These are phyloP conservation scores for Sinella curviseta DNA, from an alignment of 1,140 invertebrate species.

Conservation along the genomic window DNA sequence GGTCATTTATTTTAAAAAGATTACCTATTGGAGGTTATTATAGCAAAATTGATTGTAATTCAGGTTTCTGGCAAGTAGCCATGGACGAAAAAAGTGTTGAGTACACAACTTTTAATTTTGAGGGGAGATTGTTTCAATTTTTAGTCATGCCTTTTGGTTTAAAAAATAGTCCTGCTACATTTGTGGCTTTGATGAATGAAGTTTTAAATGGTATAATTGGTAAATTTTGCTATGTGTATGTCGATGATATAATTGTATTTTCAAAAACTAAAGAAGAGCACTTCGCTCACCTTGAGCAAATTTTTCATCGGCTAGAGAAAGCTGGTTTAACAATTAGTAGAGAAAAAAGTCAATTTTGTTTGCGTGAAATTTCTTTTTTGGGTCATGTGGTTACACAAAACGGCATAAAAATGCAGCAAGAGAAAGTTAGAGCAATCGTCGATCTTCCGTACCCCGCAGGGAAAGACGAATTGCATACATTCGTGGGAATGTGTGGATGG, in stretches of 20 bases:
- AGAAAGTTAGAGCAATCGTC: conserved; percentile 51
- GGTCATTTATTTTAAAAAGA: conserved; percentile 23
- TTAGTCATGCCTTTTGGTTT: conserved; percentile 55
- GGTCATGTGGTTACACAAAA: conserved; percentile 53
- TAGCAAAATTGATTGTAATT: conserved; percentile 49
- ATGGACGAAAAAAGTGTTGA: conserved; percentile 51
- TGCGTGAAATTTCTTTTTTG: conserved; percentile 53
- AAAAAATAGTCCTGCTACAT: conserved; percentile 53
- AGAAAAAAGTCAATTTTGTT: conserved; percentile 56
- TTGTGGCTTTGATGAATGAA: conserved; percentile 53
- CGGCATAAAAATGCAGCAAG: conserved; percentile 52
- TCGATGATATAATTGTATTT: conserved; percentile 59
- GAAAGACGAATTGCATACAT: conserved; percentile 45
- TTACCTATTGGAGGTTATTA: conserved; percentile 28
- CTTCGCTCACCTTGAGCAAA: conserved; percentile 51
- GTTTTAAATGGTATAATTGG: conserved; percentile 48
- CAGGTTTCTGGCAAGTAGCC: conserved; percentile 55
- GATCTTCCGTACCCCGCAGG: conserved; percentile 41
- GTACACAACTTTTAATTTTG: conserved; percentile 56
- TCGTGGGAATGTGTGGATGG: conserved; percentile 51
- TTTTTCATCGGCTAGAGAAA: conserved; percentile 53
- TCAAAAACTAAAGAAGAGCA: conserved; percentile 55
- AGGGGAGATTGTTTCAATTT: conserved; percentile 51
- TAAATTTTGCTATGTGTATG: conserved; percentile 50
- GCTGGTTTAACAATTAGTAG: conserved; percentile 57